A percentile compares a stretch with the other conserved stretches of the same genome.
These are phyloP conservation scores for Salvelinus fontinalis DNA, from an alignment of 2,113 vertebrate genomes.

Conservation along the genomic window DNA sequence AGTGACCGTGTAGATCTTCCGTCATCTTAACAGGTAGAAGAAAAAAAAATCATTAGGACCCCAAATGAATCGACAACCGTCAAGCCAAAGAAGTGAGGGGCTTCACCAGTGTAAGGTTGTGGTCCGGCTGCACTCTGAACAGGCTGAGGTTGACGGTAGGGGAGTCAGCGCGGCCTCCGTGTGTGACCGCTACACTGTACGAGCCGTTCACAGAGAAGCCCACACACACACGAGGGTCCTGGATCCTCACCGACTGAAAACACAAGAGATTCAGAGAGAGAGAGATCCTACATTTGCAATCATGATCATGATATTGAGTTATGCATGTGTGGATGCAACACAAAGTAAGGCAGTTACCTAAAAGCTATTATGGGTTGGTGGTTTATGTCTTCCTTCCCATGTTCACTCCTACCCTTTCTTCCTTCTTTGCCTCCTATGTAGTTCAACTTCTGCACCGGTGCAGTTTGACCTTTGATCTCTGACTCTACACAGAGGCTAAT, in stretches of 20 bases:
- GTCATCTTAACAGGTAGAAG: too few relatives aligned
- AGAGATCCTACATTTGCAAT: background rate
- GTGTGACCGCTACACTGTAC: slow-evolving; percentile 83
- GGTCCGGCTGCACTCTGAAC: slow-evolving; percentile 78
- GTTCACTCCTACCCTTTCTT: background rate
- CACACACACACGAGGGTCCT: slow-evolving; percentile 80
- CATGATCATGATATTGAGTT: too few relatives aligned
- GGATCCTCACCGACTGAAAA: slow-evolving; percentile 79
- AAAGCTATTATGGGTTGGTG: background rate
- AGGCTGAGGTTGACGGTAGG: slow-evolving; percentile 79
- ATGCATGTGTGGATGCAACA: background rate
- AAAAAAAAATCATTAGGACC: too few relatives aligned
- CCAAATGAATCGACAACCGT: too few relatives aligned
- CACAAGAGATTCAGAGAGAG: background rate
- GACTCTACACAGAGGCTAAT: too few relatives aligned
- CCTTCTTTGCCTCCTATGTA: background rate
- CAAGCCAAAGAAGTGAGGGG: background rate
- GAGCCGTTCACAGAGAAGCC: slow-evolving; percentile 78
- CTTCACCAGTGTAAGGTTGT: slow-evolving; percentile 81
- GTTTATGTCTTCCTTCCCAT: background rate
- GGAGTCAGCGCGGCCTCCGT: slow-evolving; percentile 53
- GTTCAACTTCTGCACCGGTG: too few relatives aligned
- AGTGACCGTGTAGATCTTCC: too few relatives aligned
- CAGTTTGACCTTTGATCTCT: too few relatives aligned
- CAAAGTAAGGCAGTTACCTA: background rate